Evolutionary conservation across 2,888 invertebrate genomes (phyloP), one percentile per base, ranked within the genome.

Genomic region (Morpho achilles): DNA sequence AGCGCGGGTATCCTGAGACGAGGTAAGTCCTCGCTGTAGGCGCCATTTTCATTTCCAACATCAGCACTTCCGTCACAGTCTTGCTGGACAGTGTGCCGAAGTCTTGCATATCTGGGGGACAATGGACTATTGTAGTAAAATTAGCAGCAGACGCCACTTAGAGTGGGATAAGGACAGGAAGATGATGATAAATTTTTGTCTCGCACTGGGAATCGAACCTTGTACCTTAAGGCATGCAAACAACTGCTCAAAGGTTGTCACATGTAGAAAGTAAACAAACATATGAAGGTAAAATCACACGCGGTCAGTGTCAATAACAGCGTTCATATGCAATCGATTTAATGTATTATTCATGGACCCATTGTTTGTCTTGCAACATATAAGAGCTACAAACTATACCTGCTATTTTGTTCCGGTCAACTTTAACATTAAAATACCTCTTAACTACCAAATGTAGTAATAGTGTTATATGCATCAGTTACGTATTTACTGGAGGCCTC

Each of bases 41-140:
- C 61, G 96, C 95, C 96, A 97, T 96, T 91, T 97, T 97, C 94
- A 97, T 97, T 91, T 97, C 97, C 76, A 97, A 91, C 96, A 97
- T 96, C 60, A 97, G 92, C 6, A 97, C 97, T 81, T 97, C 96
- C 1, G 96, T 95, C 56, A 97, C 96, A 2, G 96, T 96, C 84
- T 94, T 95, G 72, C 96, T 96, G 64, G 96, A 96, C 62, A 97
- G 86, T 74, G 95, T 93, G 63, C 95, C 95, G 84, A 96, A 97
- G 85, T 97, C 97, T 88, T 96, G 95, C 94, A 96, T 95, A 76
- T 96, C 96, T 96, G 84, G 8, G 7, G 45, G 52, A 50, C 9
- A 16, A n/a, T 43, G 46, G 40, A 41, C 22, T 54, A 39, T 7
- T 10, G 9, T 9, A 47, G 42, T 39, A 7, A 49, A 7, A 39